A percentile compares a stretch with the other conserved stretches of the same genome.
phyloP scores from a whole-genome alignment of 2,888 invertebrate species.

The Drosophila formosana region DNA sequence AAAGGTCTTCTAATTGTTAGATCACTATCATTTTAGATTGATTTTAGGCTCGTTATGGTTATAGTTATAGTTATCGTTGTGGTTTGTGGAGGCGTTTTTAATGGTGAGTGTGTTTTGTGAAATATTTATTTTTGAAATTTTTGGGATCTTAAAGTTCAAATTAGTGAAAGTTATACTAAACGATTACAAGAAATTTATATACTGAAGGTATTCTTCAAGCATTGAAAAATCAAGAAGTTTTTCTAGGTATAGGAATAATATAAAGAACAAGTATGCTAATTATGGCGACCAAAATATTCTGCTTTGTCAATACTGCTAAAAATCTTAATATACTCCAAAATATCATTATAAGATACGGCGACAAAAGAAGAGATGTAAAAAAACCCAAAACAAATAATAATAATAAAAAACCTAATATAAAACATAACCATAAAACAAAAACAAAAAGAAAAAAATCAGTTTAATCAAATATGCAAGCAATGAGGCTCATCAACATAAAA shows the following conservation, averaged over 20 bases:
- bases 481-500: slow-evolving; percentile 81
- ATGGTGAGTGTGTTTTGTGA: slow-evolving; percentile 10
- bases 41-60: slow-evolving; percentile 45
- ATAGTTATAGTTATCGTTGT: slow-evolving; percentile 26
- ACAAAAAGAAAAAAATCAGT: slow-evolving; percentile 17
- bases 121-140: background rate
- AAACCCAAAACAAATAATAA: slow-evolving; percentile 44
- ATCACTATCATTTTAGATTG: slow-evolving; percentile 51
- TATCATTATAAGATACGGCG: slow-evolving; percentile 27
- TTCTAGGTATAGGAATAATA: too few species aligned
- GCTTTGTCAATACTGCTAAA: slow-evolving; percentile 19
- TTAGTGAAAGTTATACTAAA: slow-evolving; percentile 31
- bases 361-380: slow-evolving; percentile 32
- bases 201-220: background rate
- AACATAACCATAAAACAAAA: slow-evolving; percentile 13
- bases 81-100: slow-evolving; percentile 36
- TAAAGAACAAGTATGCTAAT: background rate
- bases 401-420: slow-evolving; percentile 22
- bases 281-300: background rate
- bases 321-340: slow-evolving; percentile 45
- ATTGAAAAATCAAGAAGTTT: too few species aligned
- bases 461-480: slow-evolving; percentile 79
- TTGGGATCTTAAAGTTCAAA: background rate
- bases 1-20: slow-evolving; percentile 53
- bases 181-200: background rate